Percentiles rank a stretch among this genome's conserved stretches.
These are phyloP conservation scores for Orthosia cruda DNA, from an alignment of 2,888 invertebrate genomes.

Conservation along the genomic window DNA sequence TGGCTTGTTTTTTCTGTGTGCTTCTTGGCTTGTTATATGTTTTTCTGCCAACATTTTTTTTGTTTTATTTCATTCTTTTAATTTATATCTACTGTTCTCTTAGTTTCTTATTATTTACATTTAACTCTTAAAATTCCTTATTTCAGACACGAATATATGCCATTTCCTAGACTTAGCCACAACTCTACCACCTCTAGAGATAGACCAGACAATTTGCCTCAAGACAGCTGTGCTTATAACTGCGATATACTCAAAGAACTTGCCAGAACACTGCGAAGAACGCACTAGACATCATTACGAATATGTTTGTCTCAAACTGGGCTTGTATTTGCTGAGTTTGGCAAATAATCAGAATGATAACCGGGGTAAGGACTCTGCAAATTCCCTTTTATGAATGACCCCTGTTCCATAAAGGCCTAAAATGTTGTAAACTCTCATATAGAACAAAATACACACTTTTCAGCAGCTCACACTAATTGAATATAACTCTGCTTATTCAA, in stretches of 20 bases:
- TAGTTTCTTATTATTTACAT: neutral
- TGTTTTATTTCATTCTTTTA: neutral
- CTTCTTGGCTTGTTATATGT: neutral
- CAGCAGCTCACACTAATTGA: too few species aligned
- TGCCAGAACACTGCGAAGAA: conserved; percentile 67
- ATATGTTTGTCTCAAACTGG: conserved; percentile 83
- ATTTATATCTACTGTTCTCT: neutral
- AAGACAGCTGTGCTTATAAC: conserved; percentile 84
- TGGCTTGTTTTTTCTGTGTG: neutral
- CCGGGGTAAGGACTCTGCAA: conserved; percentile 75
- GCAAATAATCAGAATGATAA: conserved; percentile 82
- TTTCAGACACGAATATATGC: conserved; percentile 82
- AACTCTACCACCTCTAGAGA: conserved; percentile 74
- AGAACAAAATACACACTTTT: too few species aligned
- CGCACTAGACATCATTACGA: conserved; percentile 76
- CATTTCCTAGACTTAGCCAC: conserved; percentile 85
- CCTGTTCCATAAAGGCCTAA: neutral
- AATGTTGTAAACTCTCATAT: too few species aligned
- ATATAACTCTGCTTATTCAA: too few species aligned
- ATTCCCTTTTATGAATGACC: neutral
- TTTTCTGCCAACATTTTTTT: neutral
- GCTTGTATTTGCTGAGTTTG: conserved; percentile 81
- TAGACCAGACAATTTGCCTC: conserved; percentile 78
- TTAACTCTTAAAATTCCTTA: neutral
- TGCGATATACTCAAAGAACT: conserved; percentile 81